phyloP scores from a whole-genome alignment of 92 coral and sea anemone species.

The Porites cylindrica region DNA sequence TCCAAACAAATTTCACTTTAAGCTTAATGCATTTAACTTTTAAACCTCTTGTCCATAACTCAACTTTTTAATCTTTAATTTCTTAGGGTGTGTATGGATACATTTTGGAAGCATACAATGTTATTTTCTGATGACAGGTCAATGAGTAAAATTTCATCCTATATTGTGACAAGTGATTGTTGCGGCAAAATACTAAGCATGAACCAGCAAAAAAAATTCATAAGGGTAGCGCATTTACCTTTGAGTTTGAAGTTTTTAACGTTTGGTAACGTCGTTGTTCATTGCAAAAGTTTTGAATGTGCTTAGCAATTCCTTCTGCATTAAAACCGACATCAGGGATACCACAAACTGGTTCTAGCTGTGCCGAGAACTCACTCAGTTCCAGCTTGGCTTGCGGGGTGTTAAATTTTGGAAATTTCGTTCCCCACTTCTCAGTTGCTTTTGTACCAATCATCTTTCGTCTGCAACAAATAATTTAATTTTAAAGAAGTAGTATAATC shows the following conservation, averaged over 20 bases:
- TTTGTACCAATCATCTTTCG: slow-evolving; percentile 64
- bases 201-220: too few species aligned
- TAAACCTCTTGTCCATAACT: slow-evolving; percentile 13
- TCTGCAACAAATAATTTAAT: slow-evolving; percentile 23
- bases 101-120: slow-evolving; percentile 10
- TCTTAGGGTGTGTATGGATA: neutral
- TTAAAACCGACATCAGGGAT: slow-evolving; percentile 61
- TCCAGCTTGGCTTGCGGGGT: slow-evolving; percentile 58
- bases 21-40: slow-evolving; percentile 14
- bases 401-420: slow-evolving; percentile 59
- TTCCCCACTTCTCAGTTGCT: slow-evolving; percentile 64
- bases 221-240: too few species aligned
- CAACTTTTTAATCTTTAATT: too few species aligned
- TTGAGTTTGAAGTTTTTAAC: neutral
- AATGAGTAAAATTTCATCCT: slow-evolving; percentile 9
- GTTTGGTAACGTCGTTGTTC: slow-evolving; percentile 52
- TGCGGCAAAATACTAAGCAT: neutral
- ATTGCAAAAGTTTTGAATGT: slow-evolving; percentile 14
- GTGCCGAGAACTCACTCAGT: slow-evolving; percentile 44
- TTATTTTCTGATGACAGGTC: slow-evolving; percentile 13
- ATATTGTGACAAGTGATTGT: neutral
- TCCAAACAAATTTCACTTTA: neutral
- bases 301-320: slow-evolving; percentile 67
- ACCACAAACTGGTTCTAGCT: slow-evolving; percentile 60
- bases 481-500: too few species aligned